phyloP scores from a whole-genome alignment of 2,113 vertebrate species.

The Mobula hypostoma region DNA sequence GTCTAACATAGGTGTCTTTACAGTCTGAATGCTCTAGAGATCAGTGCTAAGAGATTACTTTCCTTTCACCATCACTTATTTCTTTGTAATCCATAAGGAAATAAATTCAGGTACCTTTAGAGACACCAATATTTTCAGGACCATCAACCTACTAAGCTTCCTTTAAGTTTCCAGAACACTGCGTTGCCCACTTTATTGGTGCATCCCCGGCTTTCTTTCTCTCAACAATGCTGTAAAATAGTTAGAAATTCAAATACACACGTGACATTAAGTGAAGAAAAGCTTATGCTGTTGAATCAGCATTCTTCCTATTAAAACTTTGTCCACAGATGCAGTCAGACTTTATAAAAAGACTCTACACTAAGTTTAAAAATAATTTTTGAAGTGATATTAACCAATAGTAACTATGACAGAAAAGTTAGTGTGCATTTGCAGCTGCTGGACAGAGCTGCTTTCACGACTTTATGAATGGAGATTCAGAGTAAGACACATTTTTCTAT shows the following conservation, averaged over 20 bases:
- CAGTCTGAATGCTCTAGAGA: background rate
- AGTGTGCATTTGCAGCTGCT: background rate
- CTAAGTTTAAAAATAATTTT: no score
- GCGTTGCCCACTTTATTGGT: background rate
- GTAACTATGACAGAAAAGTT: no score
- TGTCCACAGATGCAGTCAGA: no score
- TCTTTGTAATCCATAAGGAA: background rate
- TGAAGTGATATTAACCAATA: no score
- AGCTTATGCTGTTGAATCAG: no score
- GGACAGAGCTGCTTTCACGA: background rate
- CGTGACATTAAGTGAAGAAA: no score
- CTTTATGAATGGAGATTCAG: background rate
- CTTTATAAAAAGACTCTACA: no score
- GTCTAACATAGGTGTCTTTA: no score
- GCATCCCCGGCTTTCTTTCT: no score
- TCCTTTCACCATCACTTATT: background rate
- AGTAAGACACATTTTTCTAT: background rate
- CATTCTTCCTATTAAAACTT: no score
- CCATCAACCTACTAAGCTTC: background rate
- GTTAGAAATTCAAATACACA: no score
- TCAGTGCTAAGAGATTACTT: background rate
- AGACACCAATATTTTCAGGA: background rate
- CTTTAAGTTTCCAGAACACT: background rate
- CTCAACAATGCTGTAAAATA: no score
- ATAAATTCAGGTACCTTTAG: background rate